phyloP scores from a whole-genome alignment of 2,888 invertebrate genomes.

The Dorcus hopei region DNA sequence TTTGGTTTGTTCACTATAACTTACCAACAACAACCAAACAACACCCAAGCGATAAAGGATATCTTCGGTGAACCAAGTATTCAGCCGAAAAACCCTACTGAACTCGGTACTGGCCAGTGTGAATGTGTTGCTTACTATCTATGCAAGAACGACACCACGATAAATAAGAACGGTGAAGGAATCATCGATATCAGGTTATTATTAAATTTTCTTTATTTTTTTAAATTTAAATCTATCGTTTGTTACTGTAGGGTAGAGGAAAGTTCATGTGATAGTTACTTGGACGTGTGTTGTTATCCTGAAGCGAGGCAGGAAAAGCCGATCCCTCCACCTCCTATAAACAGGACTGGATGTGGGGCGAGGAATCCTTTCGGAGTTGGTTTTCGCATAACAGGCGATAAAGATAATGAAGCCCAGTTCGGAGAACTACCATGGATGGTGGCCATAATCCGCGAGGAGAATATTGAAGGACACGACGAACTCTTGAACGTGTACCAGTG shows the following conservation, averaged over 20 bases:
- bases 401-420: slow-evolving; percentile 68
- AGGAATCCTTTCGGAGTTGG: slow-evolving; percentile 9
- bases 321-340: slow-evolving; percentile 48
- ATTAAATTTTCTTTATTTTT: slow-evolving; percentile 10
- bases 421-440: slow-evolving; percentile 87
- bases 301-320: slow-evolving; percentile 35
- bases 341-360: slow-evolving; percentile 57
- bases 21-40: too few species aligned
- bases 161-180: slow-evolving; percentile 69
- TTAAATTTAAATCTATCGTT: not conserved
- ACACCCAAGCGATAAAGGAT: too few species aligned
- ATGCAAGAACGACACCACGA: slow-evolving; percentile 60
- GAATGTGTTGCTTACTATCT: slow-evolving; percentile 77
- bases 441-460: slow-evolving; percentile 57
- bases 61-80: too few species aligned
- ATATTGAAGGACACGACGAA: slow-evolving; percentile 39
- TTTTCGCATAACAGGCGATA: slow-evolving; percentile 49
- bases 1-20: too few species aligned
- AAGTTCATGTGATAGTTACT: slow-evolving; percentile 52
- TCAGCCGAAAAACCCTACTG: too few species aligned
- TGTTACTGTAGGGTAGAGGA: slow-evolving; percentile 15
- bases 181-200: slow-evolving; percentile 72
- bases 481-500: slow-evolving; percentile 54
- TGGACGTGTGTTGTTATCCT: slow-evolving; percentile 59
- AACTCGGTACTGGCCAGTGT: slow-evolving; percentile 46